phyloP scores from a whole-genome alignment of 2,113 vertebrate species.

The Colossoma macropomum region DNA sequence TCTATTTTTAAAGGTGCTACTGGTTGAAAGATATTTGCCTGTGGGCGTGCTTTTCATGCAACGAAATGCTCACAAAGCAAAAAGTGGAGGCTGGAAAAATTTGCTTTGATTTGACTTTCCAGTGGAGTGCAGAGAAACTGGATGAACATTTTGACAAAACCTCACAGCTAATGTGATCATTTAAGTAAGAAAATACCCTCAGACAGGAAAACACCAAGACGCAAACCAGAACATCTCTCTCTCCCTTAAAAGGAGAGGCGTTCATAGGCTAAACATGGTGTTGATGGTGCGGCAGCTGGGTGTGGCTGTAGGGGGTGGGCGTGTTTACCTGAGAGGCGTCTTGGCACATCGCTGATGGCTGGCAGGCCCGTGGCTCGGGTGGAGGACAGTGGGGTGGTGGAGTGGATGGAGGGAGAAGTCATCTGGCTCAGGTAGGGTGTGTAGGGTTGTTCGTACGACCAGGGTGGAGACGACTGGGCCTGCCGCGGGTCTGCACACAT shows the following conservation, averaged over 20 bases:
- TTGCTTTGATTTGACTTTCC: conserved; percentile 47
- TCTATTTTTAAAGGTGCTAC: conserved; percentile 48
- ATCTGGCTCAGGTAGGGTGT: conserved; percentile 92
- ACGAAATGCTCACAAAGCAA: conserved; percentile 36
- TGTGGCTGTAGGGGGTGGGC: not conserved
- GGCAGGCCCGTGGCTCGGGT: conserved; percentile 87
- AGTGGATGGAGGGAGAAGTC: conserved; percentile 90
- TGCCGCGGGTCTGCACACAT: conserved; percentile 82
- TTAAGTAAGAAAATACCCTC: conserved; percentile 23
- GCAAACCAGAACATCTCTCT: not conserved
- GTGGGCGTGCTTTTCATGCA: conserved; percentile 4
- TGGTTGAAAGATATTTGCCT: conserved; percentile 45
- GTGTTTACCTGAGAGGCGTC: conserved; percentile 86
- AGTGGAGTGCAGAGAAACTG: not conserved
- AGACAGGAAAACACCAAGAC: not conserved
- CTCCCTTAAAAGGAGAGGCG: not conserved
- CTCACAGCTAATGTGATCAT: conserved; percentile 26
- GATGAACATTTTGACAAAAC: conserved; percentile 15
- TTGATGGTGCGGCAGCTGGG: not conserved
- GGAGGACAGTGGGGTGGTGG: conserved; percentile 88
- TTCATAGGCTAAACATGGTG: not conserved
- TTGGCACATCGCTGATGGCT: conserved; percentile 88
- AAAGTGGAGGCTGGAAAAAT: conserved; percentile 32
- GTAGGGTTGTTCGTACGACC: conserved; percentile 91
- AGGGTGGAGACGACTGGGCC: conserved; percentile 87